These are phyloP conservation scores for Philotrypesis tridentata DNA, from an alignment of 1,140 invertebrate species.

Conservation along the genomic window DNA sequence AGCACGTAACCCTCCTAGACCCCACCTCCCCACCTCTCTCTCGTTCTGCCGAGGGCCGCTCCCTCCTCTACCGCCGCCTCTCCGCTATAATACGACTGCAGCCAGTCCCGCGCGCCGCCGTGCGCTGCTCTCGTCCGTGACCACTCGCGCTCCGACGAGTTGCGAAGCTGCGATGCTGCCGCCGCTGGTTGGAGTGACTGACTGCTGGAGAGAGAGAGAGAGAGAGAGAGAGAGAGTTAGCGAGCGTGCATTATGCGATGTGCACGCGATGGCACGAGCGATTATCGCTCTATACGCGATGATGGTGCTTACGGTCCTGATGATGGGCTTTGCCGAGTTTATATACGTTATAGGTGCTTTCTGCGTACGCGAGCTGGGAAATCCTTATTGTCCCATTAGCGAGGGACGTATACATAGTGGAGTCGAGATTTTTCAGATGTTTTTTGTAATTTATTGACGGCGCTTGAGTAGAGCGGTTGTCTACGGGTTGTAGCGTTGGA, in stretches of 20 bases:
- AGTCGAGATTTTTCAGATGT: too few relatives aligned
- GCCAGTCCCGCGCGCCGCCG: constrained; percentile 28
- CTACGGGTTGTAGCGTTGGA: too few relatives aligned
- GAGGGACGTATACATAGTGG: too few relatives aligned
- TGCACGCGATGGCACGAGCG: background rate
- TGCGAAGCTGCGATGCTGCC: background rate
- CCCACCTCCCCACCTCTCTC: constrained; percentile 40
- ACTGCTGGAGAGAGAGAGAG: background rate
- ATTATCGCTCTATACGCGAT: background rate
- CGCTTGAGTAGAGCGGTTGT: too few relatives aligned
- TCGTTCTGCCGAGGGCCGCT: constrained; percentile 31
- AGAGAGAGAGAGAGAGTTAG: background rate
- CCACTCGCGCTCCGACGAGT: background rate
- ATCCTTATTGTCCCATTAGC: too few relatives aligned
- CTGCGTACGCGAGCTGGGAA: too few relatives aligned
- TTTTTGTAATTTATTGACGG: too few relatives aligned
- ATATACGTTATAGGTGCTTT: too few relatives aligned
- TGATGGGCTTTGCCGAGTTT: too few relatives aligned
- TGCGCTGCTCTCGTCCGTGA: constrained; percentile 34
- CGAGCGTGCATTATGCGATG: background rate
- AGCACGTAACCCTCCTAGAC: constrained; percentile 68
- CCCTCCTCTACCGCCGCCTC: constrained; percentile 30
- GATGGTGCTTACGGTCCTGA: background rate
- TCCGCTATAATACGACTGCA: background rate
- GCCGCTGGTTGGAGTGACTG: too few relatives aligned